A percentile compares a stretch with the other conserved stretches of the same genome.
These are phyloP conservation scores for Ctenodactylus gundi DNA, from an alignment of 2,113 vertebrate genomes.

Conservation along the genomic window DNA sequence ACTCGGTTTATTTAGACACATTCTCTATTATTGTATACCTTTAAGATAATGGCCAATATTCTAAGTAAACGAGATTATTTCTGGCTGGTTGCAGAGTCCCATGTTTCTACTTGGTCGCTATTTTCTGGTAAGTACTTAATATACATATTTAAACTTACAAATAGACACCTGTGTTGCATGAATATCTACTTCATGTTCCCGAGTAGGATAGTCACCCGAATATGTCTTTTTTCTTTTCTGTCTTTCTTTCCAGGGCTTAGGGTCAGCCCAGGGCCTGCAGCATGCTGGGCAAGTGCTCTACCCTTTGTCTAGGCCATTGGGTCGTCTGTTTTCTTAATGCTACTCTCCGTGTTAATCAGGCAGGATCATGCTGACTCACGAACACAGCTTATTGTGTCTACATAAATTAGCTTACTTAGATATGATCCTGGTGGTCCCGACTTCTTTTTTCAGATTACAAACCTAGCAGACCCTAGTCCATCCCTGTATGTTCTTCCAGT, in stretches of 20 bases:
- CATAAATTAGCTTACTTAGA: background rate
- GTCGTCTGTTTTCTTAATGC: background rate
- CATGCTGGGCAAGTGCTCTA: background rate
- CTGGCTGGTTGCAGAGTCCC: background rate
- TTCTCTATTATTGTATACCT: too few species aligned
- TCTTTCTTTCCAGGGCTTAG: too few species aligned
- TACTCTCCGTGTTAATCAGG: background rate
- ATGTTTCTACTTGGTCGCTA: background rate
- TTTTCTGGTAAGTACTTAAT: background rate
- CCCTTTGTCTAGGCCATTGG: background rate
- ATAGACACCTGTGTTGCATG: background rate
- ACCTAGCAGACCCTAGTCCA: background rate
- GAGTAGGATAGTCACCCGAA: background rate
- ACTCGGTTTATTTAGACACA: too few species aligned
- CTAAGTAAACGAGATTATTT: too few species aligned
- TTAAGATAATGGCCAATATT: too few species aligned
- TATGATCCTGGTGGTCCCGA: background rate
- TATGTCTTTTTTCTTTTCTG: background rate
- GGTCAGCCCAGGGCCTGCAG: too few species aligned
- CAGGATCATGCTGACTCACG: background rate
- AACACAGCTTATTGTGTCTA: background rate
- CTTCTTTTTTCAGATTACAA: background rate
- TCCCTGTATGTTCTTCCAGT: background rate
- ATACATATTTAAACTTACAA: background rate
- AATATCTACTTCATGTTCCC: background rate